phyloP scores from a whole-genome alignment of 2,888 invertebrate genomes.

The Latheticus oryzae region DNA sequence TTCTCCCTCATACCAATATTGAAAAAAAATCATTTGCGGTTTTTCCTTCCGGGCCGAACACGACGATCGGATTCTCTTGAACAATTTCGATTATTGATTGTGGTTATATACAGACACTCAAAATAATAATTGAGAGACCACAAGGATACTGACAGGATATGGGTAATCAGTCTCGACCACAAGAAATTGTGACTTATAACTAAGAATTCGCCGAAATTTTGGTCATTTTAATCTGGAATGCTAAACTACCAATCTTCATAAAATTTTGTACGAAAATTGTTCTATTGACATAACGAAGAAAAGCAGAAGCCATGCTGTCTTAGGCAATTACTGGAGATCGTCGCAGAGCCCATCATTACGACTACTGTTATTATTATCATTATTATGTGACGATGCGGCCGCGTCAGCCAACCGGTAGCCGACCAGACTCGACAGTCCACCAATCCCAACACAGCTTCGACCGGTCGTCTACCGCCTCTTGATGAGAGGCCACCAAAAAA shows the following conservation, averaged over 20 bases:
- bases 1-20: conserved; percentile 17
- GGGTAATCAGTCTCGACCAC: conserved; percentile 52
- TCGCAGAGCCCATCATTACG: conserved; percentile 61
- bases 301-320: conserved; percentile 60
- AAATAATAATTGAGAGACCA: conserved; percentile 51
- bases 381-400: conserved; percentile 61
- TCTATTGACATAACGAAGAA: too few species aligned
- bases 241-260: too few species aligned
- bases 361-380: conserved; percentile 64
- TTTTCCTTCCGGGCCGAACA: conserved; percentile 38
- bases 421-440: conserved; percentile 47
- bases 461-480: conserved; percentile 59
- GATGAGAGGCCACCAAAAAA: conserved; percentile 59
- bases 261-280: too few species aligned
- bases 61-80: conserved; percentile 43
- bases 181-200: conserved; percentile 46
- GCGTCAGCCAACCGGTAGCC: conserved; percentile 62
- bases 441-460: conserved; percentile 54
- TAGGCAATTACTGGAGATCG: conserved; percentile 59
- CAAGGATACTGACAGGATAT: conserved; percentile 54
- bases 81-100: conserved; percentile 54
- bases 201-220: background rate
- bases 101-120: conserved; percentile 50
- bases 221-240: background rate
- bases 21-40: conserved; percentile 36